A percentile compares a stretch with the other conserved stretches of the same genome.
phyloP scores from a whole-genome alignment of 2,888 invertebrate genomes.

The Pammene fasciana region DNA sequence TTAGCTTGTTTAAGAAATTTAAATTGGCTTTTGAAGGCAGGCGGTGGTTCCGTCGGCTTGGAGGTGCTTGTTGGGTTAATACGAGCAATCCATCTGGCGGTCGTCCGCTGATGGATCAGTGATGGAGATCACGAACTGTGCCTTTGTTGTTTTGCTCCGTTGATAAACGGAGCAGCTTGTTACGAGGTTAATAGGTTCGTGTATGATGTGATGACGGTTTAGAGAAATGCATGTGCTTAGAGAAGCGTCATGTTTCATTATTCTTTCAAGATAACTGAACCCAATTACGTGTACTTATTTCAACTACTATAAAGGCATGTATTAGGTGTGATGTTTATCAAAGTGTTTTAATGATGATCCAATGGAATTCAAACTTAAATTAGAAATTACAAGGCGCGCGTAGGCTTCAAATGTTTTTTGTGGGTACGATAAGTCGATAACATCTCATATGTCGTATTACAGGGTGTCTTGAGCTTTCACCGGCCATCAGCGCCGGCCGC shows the following conservation, averaged over 20 bases:
- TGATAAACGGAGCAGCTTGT: slow-evolving; percentile 74
- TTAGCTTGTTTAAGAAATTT: slow-evolving; percentile 63
- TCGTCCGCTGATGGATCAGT: slow-evolving; percentile 74
- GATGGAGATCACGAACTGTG: slow-evolving; percentile 77
- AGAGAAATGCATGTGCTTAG: slow-evolving; percentile 47
- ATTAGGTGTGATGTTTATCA: slow-evolving; percentile 53
- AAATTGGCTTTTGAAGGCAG: slow-evolving; percentile 62
- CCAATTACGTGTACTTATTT: neutral
- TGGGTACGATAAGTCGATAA: slow-evolving; percentile 65
- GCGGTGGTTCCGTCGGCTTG: slow-evolving; percentile 64
- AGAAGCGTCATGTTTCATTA: slow-evolving; percentile 30
- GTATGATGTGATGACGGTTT: slow-evolving; percentile 58
- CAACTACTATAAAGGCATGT: slow-evolving; percentile 34
- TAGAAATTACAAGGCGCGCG: slow-evolving; percentile 63
- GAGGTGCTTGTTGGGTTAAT: slow-evolving; percentile 74
- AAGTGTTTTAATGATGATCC: slow-evolving; percentile 61
- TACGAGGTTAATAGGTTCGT: slow-evolving; percentile 68
- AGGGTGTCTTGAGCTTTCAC: slow-evolving; percentile 79
- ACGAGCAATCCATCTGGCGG: slow-evolving; percentile 75
- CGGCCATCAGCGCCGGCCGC: slow-evolving; percentile 71
- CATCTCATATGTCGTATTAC: slow-evolving; percentile 67
- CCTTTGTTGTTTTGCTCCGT: slow-evolving; percentile 76
- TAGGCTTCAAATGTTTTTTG: slow-evolving; percentile 70
- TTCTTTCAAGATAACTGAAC: neutral
- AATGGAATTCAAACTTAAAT: slow-evolving; percentile 56